Conservation (phyloP, 2,113 vertebrate genomes). For the Calidris pygmaea region DNA sequence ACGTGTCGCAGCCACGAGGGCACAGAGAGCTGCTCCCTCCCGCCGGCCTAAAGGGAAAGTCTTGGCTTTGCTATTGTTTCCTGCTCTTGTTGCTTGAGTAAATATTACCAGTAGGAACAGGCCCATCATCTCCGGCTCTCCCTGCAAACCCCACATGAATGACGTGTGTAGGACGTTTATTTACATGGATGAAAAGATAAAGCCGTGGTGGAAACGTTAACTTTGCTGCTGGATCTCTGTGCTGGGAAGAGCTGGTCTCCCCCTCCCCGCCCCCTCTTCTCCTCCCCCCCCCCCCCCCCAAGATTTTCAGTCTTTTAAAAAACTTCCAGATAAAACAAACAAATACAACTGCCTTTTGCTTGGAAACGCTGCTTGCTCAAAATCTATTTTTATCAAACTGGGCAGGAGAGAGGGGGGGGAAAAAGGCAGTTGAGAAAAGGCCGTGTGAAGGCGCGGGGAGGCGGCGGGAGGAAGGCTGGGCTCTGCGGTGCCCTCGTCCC, state of each 20-base stretch:
- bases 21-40: neutral
- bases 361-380: conserved; percentile 48
- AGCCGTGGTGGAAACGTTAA: conserved; percentile 41
- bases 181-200: conserved; percentile 64
- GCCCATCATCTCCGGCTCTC: conserved; percentile 62
- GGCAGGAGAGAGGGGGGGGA: conserved; percentile 10
- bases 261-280: neutral
- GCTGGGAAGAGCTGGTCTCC: neutral
- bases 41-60: conserved; percentile 17
- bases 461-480: neutral
- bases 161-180: conserved; percentile 57
- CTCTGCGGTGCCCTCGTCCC: fast-evolving
- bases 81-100: conserved; percentile 59
- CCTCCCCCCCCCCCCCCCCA: neutral
- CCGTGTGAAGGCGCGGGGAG: neutral
- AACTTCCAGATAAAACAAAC: conserved; percentile 68
- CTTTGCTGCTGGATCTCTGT: conserved; percentile 34
- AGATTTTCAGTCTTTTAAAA: conserved; percentile 44
- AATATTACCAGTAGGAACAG: conserved; percentile 68
- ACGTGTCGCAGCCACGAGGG: neutral
- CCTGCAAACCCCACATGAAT: conserved; percentile 34
- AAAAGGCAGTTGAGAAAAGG: neutral
- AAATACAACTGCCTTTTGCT: conserved; percentile 40
- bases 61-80: conserved; percentile 60
- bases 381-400: conserved; percentile 51